These are phyloP conservation scores for Leucosticte australis DNA, from an alignment of 2,113 vertebrate species.

Conservation along the genomic window DNA sequence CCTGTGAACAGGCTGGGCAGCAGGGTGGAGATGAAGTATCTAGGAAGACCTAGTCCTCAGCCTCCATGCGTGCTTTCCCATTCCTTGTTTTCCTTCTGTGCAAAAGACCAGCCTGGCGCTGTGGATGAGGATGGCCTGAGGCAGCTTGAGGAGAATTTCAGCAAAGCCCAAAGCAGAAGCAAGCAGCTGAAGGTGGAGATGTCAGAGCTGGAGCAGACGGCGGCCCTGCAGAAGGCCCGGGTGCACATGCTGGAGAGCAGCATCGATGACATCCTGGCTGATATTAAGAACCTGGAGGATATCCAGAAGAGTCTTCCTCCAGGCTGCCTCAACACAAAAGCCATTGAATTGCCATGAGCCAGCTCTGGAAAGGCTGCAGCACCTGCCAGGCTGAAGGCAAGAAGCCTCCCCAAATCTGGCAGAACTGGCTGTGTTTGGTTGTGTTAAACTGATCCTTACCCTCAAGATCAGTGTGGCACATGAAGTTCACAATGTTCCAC, in stretches of 20 bases:
- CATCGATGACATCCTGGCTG: slow-evolving; percentile 79
- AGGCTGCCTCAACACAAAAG: slow-evolving; percentile 84
- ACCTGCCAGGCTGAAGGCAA: background rate
- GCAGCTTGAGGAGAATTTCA: slow-evolving; percentile 66
- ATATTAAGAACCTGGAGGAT: slow-evolving; percentile 88
- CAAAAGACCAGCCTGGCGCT: slow-evolving; percentile 69
- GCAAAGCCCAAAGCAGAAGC: slow-evolving; percentile 59
- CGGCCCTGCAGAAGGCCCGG: slow-evolving; percentile 57
- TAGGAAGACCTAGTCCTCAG: background rate
- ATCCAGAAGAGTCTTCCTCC: slow-evolving; percentile 79
- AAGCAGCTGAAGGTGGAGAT: slow-evolving; percentile 73
- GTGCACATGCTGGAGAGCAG: slow-evolving; percentile 71
- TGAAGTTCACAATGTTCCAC: background rate
- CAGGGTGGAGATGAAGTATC: background rate
- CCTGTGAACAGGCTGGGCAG: background rate
- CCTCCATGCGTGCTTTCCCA: background rate
- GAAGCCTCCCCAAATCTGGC: background rate
- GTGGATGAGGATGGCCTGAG: slow-evolving; percentile 75
- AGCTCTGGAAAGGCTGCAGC: background rate
- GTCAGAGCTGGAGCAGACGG: slow-evolving; percentile 72
- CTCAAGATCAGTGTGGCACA: background rate
- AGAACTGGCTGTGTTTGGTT: background rate
- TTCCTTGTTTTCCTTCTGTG: background rate
- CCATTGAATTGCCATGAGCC: slow-evolving; percentile 81
- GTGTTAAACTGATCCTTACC: background rate